Percentiles rank a stretch among this genome's conserved stretches.
These are phyloP conservation scores for Drosophila eugracilis DNA, from an alignment of 1,140 invertebrate species.

Conservation along the genomic window DNA sequence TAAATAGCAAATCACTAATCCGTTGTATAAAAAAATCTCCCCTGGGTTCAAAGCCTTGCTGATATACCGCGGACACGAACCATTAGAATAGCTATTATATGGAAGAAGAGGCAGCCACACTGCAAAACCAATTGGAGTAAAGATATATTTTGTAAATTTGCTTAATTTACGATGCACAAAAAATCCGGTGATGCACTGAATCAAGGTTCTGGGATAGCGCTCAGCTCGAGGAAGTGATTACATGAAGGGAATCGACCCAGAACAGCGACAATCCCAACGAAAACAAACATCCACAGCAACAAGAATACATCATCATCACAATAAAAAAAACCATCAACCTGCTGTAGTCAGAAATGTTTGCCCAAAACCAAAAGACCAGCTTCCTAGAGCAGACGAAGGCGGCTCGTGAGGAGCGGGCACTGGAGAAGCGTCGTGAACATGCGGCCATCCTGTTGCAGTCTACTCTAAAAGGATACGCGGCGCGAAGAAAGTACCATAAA, in stretches of 20 bases:
- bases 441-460: conserved; percentile 91
- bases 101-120: neutral
- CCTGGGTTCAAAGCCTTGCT: neutral
- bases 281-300: conserved; percentile 14
- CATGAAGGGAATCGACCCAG: neutral
- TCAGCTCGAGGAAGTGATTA: conserved; percentile 29
- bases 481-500: conserved; percentile 84
- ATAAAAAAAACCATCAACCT: conserved; percentile 16
- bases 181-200: conserved; percentile 16
- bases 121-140: conserved; percentile 67
- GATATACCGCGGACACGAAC: neutral
- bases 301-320: conserved; percentile 42
- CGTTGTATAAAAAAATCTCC: neutral
- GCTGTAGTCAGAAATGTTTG: conserved; percentile 86
- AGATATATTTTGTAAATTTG: conserved; percentile 31
- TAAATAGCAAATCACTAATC: no score
- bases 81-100: neutral
- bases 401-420: conserved; percentile 92
- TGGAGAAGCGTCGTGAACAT: conserved; percentile 91
- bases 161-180: conserved; percentile 52
- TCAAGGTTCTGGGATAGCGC: conserved; percentile 11
- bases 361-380: conserved; percentile 86
- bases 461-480: conserved; percentile 89
- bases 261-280: conserved; percentile 32
- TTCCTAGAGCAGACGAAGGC: conserved; percentile 94